Base-by-base conservation (phyloP, 1,140 invertebrate genomes). In the Globodera ellingtonae region DNA sequence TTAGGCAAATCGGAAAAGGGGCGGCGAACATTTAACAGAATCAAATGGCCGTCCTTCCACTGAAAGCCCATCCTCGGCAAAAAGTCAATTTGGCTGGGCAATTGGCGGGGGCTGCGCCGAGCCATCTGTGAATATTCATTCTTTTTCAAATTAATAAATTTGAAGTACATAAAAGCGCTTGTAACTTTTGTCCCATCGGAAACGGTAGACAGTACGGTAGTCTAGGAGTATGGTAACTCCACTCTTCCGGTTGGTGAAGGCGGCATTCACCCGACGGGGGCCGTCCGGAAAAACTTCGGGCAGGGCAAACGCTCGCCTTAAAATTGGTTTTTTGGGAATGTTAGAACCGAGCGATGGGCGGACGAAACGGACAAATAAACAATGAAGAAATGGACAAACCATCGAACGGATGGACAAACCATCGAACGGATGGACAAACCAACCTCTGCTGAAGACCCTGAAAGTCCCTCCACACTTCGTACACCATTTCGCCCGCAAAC, bases 31-130 rank as follows among this genome's bases (percentile, higher is more conserved):
- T 84, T 84, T 50, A 78, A 75, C n/a, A 84, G 52, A 52, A 84
- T 79, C 67, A 84, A 72, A 79, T 84, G 67, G 44, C 83, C 83
- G 67, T 84, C 84, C 52, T 73, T 85, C 83, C 83, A 84, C 59
- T 84, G 83, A 48, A 84, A 84, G 62, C 72, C 83, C 7, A 82
- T 47, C 21, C 10, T n/a, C 9, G 83, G 83, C 18, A 78, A 21
- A 75, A 84, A 84, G 47, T 70, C 70, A 59, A 84, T 65, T 21
- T 81, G 83, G 8, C 52, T 24, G 66, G 62, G 56, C 44, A 84
- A 67, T n/a, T 69, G 13, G 62, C 73, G 78, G 24, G 83, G 83
- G 71, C 83, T 84, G 13, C 84, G 83, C 35, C 75, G 66, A 21
- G 83, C 82, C 50, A 78, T 50, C 83, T 84, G 56, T 18, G 74